phyloP scores from a whole-genome alignment of 2,113 vertebrate species.

The Columbina picui region DNA sequence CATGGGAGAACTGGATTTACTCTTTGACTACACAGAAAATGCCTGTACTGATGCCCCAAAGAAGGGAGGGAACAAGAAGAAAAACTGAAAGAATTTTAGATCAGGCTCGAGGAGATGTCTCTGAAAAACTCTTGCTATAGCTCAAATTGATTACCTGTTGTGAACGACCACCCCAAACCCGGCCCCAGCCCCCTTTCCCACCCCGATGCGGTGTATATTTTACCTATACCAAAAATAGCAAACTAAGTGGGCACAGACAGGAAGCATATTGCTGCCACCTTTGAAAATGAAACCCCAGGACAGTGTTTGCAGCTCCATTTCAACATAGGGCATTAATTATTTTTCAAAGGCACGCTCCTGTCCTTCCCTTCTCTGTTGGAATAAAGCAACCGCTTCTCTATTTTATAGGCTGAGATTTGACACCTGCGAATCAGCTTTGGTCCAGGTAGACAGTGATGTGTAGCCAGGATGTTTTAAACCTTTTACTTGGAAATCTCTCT shows the following conservation, averaged over 20 bases:
- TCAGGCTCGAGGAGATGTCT: neutral
- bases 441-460: neutral
- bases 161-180: too few relatives aligned
- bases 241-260: neutral
- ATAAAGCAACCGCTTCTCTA: neutral
- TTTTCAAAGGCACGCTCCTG: neutral
- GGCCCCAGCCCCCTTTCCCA: too few relatives aligned
- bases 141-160: neutral
- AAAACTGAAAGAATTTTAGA: neutral
- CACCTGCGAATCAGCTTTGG: neutral
- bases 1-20: conserved; percentile 81
- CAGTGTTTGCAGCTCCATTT: neutral
- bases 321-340: neutral
- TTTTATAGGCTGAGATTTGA: neutral
- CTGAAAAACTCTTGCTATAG: neutral
- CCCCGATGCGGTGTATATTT: neutral
- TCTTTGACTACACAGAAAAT: conserved; percentile 68
- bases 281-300: neutral
- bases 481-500: neutral
- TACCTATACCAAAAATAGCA: neutral
- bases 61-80: conserved; percentile 19
- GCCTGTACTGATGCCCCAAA: conserved; percentile 48
- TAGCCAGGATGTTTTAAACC: neutral
- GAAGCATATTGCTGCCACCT: neutral
- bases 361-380: neutral